Evolutionary conservation across 2,113 vertebrate species (phyloP).

Genomic region (Sebastes fasciatus): DNA sequence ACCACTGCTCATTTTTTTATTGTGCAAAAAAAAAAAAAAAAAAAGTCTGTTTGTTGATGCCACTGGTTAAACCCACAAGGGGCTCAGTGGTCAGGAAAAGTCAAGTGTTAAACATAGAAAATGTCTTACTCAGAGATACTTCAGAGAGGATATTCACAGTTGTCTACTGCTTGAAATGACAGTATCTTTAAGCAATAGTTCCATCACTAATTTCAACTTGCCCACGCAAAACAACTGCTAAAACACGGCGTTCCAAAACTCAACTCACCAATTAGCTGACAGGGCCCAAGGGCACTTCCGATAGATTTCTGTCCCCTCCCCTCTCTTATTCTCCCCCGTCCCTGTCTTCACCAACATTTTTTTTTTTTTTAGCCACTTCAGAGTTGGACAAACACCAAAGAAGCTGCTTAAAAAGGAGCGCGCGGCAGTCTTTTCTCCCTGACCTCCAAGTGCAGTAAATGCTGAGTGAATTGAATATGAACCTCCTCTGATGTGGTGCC

Average conservation of each 20-base stretch:
- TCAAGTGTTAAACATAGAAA: slow-evolving; percentile 14
- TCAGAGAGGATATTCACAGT: slow-evolving; percentile 3
- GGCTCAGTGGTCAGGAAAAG: slow-evolving; percentile 21
- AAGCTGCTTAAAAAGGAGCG: slow-evolving; percentile 47
- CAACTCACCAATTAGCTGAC: slow-evolving; percentile 44
- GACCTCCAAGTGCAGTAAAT: slow-evolving; percentile 72
- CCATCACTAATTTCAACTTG: slow-evolving; percentile 29
- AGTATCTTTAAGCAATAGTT: slow-evolving; percentile 21
- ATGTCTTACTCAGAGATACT: slow-evolving; percentile 11
- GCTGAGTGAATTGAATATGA: slow-evolving; percentile 79
- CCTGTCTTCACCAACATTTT: slow-evolving; percentile 42
- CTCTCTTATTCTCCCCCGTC: slow-evolving; percentile 53
- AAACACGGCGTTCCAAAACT: slow-evolving; percentile 34
- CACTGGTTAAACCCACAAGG: slow-evolving; percentile 9
- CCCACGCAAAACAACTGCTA: slow-evolving; percentile 43
- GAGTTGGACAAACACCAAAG: slow-evolving; percentile 71
- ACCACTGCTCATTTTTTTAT: background rate
- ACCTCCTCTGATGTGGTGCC: slow-evolving; percentile 69
- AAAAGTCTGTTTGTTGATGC: background rate
- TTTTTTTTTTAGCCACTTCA: slow-evolving; percentile 41
- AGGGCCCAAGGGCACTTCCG: slow-evolving; percentile 41
- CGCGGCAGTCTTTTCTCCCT: slow-evolving; percentile 49
- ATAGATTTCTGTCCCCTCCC: slow-evolving; percentile 26
- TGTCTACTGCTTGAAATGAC: slow-evolving; percentile 9
- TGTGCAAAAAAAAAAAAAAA: background rate